Evolutionary conservation across 2,888 invertebrate genomes (phyloP).

Genomic region (Poecilus cupreus): DNA sequence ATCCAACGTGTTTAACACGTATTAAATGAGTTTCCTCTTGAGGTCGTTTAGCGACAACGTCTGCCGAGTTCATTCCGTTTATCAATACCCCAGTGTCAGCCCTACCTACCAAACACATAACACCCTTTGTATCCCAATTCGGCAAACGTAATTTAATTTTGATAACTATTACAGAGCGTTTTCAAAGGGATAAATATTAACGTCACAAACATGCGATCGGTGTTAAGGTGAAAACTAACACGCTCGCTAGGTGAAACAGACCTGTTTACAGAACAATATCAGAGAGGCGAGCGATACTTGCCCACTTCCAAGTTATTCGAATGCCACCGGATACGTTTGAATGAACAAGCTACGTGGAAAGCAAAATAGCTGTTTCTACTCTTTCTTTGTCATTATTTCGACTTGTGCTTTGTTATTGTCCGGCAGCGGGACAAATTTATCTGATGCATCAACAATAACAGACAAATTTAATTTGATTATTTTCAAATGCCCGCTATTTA

Average conservation of each 20-base stretch:
- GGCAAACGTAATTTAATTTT: conserved; percentile 52
- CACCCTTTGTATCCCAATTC: conserved; percentile 32
- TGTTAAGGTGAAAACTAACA: conserved; percentile 14
- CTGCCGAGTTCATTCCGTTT: background rate
- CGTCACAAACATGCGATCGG: conserved; percentile 42
- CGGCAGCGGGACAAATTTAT: too few species aligned
- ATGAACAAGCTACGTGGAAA: too few species aligned
- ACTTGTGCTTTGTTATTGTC: too few species aligned
- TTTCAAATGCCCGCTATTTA: too few species aligned
- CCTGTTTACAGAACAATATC: too few species aligned
- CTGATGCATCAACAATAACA: too few species aligned
- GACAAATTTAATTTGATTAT: too few species aligned
- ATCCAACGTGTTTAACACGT: background rate
- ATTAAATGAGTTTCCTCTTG: conserved; percentile 24
- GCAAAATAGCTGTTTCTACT: too few species aligned
- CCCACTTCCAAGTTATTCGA: too few species aligned
- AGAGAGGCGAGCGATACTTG: too few species aligned
- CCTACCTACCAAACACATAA: background rate
- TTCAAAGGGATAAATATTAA: conserved; percentile 51
- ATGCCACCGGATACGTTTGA: too few species aligned
- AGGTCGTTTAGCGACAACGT: background rate
- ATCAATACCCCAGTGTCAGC: background rate
- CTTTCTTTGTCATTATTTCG: too few species aligned
- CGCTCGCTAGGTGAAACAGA: background rate
- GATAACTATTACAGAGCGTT: background rate